Evolutionary conservation across 23 tunicate genomes (phyloP), one percentile per base, ranked within the genome.

Genomic region (Pegea sp.): DNA sequence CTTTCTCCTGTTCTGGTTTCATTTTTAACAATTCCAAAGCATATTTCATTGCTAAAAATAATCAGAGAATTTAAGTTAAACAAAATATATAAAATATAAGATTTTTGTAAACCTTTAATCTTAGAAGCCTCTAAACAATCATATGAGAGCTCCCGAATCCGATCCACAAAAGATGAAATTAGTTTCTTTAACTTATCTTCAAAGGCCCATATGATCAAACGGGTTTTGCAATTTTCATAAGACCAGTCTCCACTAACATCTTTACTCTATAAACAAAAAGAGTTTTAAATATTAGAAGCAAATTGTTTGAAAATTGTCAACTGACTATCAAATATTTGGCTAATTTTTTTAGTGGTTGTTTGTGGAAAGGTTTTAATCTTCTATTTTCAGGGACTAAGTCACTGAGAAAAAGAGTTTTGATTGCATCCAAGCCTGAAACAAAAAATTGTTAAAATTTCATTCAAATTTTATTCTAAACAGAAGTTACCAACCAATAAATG

Each of bases 1-100:
- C 64, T 57, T 64, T 61, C 48, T 81, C 93, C 43, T 70, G 78
- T 57, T 81, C 93, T 2, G 93, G 93, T 42, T 81, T 81, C 2
- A 56, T 46, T 21, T 24, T 69, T 24, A 81, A 53, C 42, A 72
- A 24, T n/a, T 70, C 64, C 42, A 66, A 38, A 13, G 81, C 69
- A 20, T 57, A 54, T 11, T 25, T 29, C 70, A 81, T 57, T 2
- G 86, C 93, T 81, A 38, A 38, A 38, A 38, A 8, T 38, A 8
- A 38, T 38, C 11, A 38, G 13, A 16, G 16, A 38, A 38, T 38
- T 38, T 16, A 38, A 38, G 11, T 8, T 38, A 38, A 38, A 38
- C 11, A 38, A 38, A 38, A 38, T 11, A 38, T 16, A 38, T 8
- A 38, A 38, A 38, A 38, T 8, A 38, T 8, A 38, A 38, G 11